A percentile compares a stretch with the other conserved stretches of the same genome.
These are phyloP conservation scores for Corynorhinus townsendii DNA, from an alignment of 2,113 vertebrate genomes.

Conservation along the genomic window DNA sequence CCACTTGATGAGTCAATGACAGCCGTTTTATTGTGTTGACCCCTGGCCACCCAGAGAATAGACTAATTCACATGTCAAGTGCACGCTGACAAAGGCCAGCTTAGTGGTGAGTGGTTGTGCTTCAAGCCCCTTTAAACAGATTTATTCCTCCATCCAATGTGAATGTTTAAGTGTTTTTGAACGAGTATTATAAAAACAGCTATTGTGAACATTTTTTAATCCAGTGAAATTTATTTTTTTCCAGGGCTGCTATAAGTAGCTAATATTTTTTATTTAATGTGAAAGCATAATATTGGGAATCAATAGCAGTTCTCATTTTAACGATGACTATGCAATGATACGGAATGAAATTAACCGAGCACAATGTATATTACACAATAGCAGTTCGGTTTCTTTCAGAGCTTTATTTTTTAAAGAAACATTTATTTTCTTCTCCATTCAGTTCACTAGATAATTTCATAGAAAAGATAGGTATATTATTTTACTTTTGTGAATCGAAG, in stretches of 20 bases:
- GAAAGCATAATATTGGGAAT: background rate
- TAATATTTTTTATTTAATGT: background rate
- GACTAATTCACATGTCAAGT: constrained; percentile 67
- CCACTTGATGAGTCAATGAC: background rate
- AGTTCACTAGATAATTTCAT: background rate
- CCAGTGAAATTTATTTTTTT: background rate
- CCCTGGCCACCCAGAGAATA: constrained; percentile 50
- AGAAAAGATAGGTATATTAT: background rate
- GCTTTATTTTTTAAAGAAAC: background rate
- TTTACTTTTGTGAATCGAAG: background rate
- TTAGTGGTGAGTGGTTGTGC: constrained; percentile 54
- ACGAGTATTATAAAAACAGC: background rate
- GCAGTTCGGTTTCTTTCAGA: background rate
- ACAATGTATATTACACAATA: background rate
- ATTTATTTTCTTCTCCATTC: background rate
- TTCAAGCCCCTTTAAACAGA: constrained; percentile 42
- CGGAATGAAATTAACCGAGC: background rate
- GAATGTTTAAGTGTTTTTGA: constrained; percentile 18
- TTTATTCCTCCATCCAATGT: background rate
- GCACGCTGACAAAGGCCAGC: constrained; percentile 63
- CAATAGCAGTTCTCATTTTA: background rate
- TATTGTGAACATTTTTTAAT: background rate
- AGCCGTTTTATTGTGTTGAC: constrained; percentile 53
- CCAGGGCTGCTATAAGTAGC: background rate
- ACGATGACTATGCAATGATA: background rate